These are phyloP conservation scores for Solen grandis DNA, from an alignment of 1,140 invertebrate genomes.

Conservation along the genomic window DNA sequence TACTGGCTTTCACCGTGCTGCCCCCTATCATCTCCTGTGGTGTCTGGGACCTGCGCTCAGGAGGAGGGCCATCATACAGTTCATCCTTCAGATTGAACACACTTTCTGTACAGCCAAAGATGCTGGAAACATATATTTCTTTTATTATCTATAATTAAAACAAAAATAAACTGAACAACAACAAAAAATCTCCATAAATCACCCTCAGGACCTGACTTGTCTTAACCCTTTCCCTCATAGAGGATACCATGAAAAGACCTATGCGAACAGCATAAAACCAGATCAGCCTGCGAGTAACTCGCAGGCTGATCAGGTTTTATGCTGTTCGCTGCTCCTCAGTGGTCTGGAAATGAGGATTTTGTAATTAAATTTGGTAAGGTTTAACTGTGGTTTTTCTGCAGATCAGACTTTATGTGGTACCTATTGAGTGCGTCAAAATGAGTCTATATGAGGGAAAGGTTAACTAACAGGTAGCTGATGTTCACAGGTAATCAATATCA, in stretches of 20 bases:
- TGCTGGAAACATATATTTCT: conserved; percentile 66
- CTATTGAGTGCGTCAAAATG: too few relatives aligned
- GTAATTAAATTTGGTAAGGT: too few relatives aligned
- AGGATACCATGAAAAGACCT: background rate
- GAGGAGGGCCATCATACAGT: conserved; percentile 61
- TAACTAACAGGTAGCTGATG: too few relatives aligned
- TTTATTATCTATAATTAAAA: background rate
- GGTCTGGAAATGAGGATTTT: too few relatives aligned
- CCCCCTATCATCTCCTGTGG: conserved; percentile 70
- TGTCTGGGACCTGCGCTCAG: conserved; percentile 58
- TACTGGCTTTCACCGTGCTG: conserved; percentile 73
- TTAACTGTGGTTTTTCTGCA: too few relatives aligned
- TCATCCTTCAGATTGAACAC: conserved; percentile 73
- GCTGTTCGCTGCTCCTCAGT: too few relatives aligned
- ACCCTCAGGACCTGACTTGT: too few relatives aligned
- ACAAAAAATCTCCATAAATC: too few relatives aligned
- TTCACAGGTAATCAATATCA: too few relatives aligned
- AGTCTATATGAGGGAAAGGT: too few relatives aligned
- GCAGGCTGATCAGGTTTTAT: background rate
- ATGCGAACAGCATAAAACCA: background rate
- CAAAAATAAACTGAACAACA: background rate
- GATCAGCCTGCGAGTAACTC: background rate
- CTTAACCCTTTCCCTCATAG: background rate
- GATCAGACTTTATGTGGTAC: too few relatives aligned
- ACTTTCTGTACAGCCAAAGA: conserved; percentile 76